These are phyloP conservation scores for Bombyx mori DNA, from an alignment of 1,140 invertebrate species.

Conservation along the genomic window DNA sequence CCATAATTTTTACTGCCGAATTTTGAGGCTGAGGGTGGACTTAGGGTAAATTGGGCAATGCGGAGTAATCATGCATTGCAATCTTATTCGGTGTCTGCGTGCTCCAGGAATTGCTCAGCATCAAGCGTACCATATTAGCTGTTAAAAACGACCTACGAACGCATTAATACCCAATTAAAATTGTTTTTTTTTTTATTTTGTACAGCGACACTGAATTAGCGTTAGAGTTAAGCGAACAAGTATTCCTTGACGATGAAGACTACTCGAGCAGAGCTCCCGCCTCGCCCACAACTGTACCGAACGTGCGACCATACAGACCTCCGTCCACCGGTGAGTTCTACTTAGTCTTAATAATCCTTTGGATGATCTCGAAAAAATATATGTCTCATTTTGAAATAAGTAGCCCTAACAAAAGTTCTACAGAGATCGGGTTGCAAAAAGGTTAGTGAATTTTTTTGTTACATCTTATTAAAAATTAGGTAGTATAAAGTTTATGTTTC, in stretches of 20 bases:
- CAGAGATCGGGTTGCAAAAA: too few species aligned
- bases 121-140: too few species aligned
- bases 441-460: too few species aligned
- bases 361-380: too few species aligned
- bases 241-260: conserved; percentile 73
- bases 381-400: too few species aligned
- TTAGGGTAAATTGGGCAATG: background rate
- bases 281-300: conserved; percentile 76
- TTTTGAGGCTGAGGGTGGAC: too few species aligned
- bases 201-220: conserved; percentile 74
- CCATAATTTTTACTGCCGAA: too few species aligned
- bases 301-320: conserved; percentile 74
- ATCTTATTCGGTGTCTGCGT: background rate
- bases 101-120: background rate
- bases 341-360: too few species aligned
- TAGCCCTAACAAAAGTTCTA: too few species aligned
- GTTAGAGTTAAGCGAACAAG: conserved; percentile 72
- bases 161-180: background rate
- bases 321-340: conserved; percentile 75
- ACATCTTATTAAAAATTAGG: too few species aligned
- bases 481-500: too few species aligned
- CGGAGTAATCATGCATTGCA: too few species aligned
- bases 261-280: conserved; percentile 71
- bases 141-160: background rate
- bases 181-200: background rate